Base-by-base conservation (phyloP, 2,113 vertebrate genomes). In the Larimichthys polyactis region DNA sequence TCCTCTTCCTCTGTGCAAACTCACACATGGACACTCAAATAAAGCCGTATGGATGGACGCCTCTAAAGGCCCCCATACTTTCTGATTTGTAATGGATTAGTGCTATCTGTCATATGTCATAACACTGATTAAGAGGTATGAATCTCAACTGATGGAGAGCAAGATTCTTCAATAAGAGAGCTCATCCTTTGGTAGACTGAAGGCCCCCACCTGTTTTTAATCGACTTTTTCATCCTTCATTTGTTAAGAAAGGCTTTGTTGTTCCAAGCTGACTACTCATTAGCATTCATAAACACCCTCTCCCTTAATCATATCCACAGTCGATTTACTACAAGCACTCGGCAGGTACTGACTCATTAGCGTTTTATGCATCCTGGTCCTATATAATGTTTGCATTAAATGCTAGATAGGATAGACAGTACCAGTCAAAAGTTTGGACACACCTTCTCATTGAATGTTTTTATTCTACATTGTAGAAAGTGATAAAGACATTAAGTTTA, bases 221-320 rank as follows among this genome's bases (percentile, higher is more conserved):
- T 83, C 40, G 49, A 43, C 16, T 2, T 27, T 87, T 64, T 72
- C 62, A 81, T 72, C 22, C 49, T 36, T 69, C 46, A 44, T 85
- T 80, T 81, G 27, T 22, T 27, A 29, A 58, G 71, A 51, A 75
- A 77, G 29, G 14, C 55, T 68, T 80, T 83, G 69, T 80, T 87
- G 58, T 78, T 77, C 24, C 4, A 14, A 46, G 40, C 58, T 46
- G 17, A 4, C 27, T 36, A 5, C 68, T 82, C 66, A 76, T 80
- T 72, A 72, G 14, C 60, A 80, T 85, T 83, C 74, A 83, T 20
- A 71, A 67, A 62, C 80, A 82, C 20, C 16, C 11, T 62, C 11
- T 75, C 40, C 43, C 80, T 68, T 78, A 80, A 87, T 90, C 57
- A 78, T 75, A 71, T 71, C 27, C 52, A 68, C 43, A 46, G 32